Conservation (phyloP, 2,113 vertebrate species). For the Campylomormyrus numenius region DNA sequence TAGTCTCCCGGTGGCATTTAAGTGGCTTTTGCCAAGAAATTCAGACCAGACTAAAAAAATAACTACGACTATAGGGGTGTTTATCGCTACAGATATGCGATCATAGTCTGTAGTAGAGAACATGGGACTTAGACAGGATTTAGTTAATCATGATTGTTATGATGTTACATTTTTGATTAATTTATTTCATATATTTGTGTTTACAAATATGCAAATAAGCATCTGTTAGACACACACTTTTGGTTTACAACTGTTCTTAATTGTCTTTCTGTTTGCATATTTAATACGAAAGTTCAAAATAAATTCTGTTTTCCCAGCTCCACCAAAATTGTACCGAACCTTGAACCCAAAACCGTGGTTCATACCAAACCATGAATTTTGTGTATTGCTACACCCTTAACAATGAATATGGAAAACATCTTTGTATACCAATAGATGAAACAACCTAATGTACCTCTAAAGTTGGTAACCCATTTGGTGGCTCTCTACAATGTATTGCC, state of each 20-base stretch:
- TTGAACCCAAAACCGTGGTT: not conserved
- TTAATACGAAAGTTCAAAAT: not conserved
- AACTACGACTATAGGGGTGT: not conserved
- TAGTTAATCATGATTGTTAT: not conserved
- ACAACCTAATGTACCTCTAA: not conserved
- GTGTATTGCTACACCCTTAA: not conserved
- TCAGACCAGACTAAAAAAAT: not conserved
- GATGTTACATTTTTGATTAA: not conserved
- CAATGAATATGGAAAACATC: not conserved
- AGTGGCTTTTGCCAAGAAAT: not conserved
- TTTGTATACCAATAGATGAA: not conserved
- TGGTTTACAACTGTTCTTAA: not conserved
- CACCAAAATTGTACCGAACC: not conserved
- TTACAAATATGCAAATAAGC: not conserved
- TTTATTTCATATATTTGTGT: not conserved
- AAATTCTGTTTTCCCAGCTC: not conserved
- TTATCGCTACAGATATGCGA: not conserved
- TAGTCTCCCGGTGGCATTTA: too few species aligned
- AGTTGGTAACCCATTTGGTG: not conserved
- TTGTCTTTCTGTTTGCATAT: not conserved
- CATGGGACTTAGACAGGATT: not conserved
- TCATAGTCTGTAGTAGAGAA: not conserved
- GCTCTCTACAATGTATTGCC: too few species aligned
- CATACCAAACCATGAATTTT: not conserved
- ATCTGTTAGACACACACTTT: not conserved